Percentiles rank a stretch among this genome's conserved stretches.
Conservation (phyloP, 35 echinoderm and acorn worm genomes). For the Lytechinus pictus region DNA sequence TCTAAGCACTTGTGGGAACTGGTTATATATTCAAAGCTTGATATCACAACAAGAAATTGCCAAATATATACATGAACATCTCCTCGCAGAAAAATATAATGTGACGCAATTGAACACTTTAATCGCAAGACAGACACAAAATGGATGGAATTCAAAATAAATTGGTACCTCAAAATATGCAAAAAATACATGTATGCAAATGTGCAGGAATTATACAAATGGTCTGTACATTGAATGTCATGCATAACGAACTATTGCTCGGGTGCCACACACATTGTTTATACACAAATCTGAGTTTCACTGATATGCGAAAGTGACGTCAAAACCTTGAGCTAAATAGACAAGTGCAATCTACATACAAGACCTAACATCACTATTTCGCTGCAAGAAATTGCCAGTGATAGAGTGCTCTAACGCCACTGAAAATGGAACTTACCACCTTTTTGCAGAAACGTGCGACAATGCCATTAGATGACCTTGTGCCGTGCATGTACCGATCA, state of each 20-base stretch:
- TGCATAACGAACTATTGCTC: neutral
- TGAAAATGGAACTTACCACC: no score
- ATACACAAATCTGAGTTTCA: neutral
- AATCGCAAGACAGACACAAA: neutral
- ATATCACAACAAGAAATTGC: neutral
- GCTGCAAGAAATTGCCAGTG: no score
- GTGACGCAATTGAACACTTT: neutral
- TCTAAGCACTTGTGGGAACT: neutral
- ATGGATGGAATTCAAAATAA: constrained; percentile 4
- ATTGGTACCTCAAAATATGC: neutral
- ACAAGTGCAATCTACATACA: neutral
- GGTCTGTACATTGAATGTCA: neutral
- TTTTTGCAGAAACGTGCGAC: no score
- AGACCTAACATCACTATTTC: no score
- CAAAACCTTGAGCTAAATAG: neutral
- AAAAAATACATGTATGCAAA: neutral
- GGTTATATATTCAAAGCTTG: neutral
- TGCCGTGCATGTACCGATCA: no score
- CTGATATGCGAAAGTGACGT: neutral
- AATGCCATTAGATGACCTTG: no score
- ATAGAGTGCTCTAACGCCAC: no score
- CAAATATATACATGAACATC: neutral
- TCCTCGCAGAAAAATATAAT: neutral
- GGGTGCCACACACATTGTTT: neutral
- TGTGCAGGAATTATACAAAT: neutral